These are phyloP conservation scores for Dicycla oo DNA, from an alignment of 2,888 invertebrate species.

Conservation along the genomic window DNA sequence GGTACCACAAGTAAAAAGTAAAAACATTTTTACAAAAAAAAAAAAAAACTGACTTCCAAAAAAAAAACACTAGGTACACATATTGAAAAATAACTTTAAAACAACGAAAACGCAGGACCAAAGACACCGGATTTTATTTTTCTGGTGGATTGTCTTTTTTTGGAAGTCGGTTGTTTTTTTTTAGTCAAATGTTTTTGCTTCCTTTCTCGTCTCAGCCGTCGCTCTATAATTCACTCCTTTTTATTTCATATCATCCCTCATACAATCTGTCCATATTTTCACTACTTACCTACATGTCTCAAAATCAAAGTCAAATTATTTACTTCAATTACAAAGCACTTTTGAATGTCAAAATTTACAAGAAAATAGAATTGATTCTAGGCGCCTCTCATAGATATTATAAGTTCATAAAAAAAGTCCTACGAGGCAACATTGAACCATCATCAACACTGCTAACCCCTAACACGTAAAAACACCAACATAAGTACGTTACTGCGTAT, in stretches of 20 bases:
- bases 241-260: neutral
- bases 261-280: neutral
- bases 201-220: neutral
- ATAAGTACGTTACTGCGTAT: conserved; percentile 32
- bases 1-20: no score
- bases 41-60: no score
- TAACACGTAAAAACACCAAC: conserved; percentile 13
- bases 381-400: neutral
- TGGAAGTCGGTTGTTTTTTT: no score
- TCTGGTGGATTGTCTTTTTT: no score
- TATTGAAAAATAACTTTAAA: no score
- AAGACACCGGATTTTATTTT: no score
- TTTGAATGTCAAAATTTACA: neutral
- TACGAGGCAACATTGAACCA: neutral
- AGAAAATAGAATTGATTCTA: neutral
- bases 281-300: no score
- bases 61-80: no score
- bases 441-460: neutral
- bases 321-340: neutral
- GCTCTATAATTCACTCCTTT: neutral
- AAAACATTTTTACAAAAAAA: no score
- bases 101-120: no score
- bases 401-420: neutral
- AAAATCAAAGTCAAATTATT: neutral
- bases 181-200: no score